Conservation (phyloP, 2,113 vertebrate genomes). For the Oncorhynchus masou region DNA sequence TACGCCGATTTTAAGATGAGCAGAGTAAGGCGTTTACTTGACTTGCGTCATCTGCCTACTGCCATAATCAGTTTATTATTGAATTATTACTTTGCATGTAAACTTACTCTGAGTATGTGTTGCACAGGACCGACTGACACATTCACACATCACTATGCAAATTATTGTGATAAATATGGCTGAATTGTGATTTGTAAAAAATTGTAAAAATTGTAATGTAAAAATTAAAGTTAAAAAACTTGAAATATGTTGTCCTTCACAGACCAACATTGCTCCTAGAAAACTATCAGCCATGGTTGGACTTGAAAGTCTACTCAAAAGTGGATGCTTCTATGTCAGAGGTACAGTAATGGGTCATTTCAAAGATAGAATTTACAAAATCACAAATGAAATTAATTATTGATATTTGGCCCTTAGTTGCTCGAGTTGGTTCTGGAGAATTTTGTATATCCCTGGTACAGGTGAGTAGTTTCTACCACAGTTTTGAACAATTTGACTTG, state of each 20-base stretch:
- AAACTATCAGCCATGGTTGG: constrained; percentile 95
- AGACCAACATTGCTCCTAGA: constrained; percentile 89
- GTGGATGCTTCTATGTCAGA: constrained; percentile 92
- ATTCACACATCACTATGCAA: too few relatives aligned
- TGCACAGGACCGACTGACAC: too few relatives aligned
- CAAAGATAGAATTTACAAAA: background rate
- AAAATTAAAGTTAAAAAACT: too few relatives aligned
- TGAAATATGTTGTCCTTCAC: constrained; percentile 18
- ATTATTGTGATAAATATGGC: too few relatives aligned
- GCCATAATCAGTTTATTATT: too few relatives aligned
- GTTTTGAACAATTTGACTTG: background rate
- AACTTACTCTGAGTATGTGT: too few relatives aligned
- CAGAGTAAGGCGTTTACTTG: too few relatives aligned
- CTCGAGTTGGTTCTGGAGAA: constrained; percentile 95
- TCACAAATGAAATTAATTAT: background rate
- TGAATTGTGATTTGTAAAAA: too few relatives aligned
- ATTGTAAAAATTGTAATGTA: too few relatives aligned
- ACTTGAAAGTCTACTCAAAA: constrained; percentile 89
- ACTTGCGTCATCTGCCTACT: too few relatives aligned
- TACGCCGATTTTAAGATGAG: too few relatives aligned
- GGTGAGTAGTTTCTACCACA: constrained; percentile 72
- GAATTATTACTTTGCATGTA: too few relatives aligned
- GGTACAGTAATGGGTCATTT: constrained; percentile 70
- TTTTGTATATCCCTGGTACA: constrained; percentile 97
- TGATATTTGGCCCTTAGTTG: constrained; percentile 70